Evolutionary conservation across 2,113 vertebrate genomes (phyloP).

Genomic region (Hoplias malabaricus): DNA sequence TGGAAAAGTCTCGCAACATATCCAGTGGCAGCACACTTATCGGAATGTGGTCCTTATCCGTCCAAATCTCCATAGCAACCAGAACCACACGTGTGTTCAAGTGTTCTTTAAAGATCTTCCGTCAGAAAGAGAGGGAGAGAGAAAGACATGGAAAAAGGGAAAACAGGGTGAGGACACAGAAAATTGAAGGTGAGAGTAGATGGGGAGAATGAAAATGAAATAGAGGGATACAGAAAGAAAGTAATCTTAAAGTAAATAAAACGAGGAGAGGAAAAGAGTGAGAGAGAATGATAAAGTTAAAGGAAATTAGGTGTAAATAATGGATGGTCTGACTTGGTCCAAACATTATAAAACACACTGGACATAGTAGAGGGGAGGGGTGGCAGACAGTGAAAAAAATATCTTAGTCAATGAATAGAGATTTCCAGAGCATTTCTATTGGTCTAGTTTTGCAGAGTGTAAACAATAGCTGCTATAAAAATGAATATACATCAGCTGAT

Average conservation of each 20-base stretch:
- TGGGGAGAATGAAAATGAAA: neutral
- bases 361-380: conserved; percentile 71
- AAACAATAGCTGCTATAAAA: too few relatives aligned
- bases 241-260: neutral
- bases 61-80: conserved; percentile 95
- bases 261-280: neutral
- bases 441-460: too few relatives aligned
- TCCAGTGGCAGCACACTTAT: conserved; percentile 86
- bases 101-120: conserved; percentile 95
- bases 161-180: conserved; percentile 3
- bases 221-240: neutral
- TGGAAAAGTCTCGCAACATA: conserved; percentile 91
- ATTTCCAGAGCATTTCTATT: too few relatives aligned
- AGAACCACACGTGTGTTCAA: conserved; percentile 95
- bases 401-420: too few relatives aligned
- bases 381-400: conserved; percentile 19
- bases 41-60: conserved; percentile 88
- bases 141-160: conserved; percentile 5
- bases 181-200: neutral
- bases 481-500: too few relatives aligned
- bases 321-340: neutral
- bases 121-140: conserved; percentile 37
- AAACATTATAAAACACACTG: conserved; percentile 62
- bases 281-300: neutral
- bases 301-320: neutral